A percentile compares a stretch with the other conserved stretches of the same genome.
phyloP scores from a whole-genome alignment of 2,797 vertebrate genomes.

The Eidolon dupreanum region DNA sequence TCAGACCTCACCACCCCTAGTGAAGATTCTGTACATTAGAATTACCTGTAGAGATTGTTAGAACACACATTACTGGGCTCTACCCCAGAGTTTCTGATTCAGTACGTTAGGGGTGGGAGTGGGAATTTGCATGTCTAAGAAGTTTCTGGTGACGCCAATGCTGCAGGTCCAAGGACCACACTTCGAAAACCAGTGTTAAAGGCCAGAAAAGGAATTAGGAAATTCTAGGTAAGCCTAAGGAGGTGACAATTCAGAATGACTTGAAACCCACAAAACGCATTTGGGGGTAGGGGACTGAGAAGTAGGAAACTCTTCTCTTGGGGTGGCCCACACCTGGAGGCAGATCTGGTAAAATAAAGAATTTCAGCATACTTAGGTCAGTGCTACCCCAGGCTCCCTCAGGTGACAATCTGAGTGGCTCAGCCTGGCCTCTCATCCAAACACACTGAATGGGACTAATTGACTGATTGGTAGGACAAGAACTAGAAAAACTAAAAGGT shows the following conservation, averaged over 20 bases:
- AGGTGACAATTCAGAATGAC: not conserved
- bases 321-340: not conserved
- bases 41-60: not conserved
- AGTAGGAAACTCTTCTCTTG: not conserved
- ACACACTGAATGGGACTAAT: not conserved
- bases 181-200: not conserved
- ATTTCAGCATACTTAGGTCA: not conserved
- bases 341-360: not conserved
- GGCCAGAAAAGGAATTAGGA: not conserved
- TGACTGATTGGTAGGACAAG: not conserved
- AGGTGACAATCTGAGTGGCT: not conserved
- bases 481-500: not conserved
- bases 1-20: too few species aligned
- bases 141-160: not conserved
- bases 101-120: not conserved
- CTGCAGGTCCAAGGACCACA: not conserved
- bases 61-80: not conserved
- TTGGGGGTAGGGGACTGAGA: not conserved
- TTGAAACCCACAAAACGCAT: not conserved
- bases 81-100: not conserved
- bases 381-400: not conserved
- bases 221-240: not conserved
- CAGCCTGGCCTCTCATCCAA: not conserved
- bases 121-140: not conserved
- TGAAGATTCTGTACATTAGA: not conserved